Percentiles rank a stretch among this genome's conserved stretches.
Evolutionary conservation across 2,797 vertebrate species (phyloP).

Genomic region (Characodon lateralis): DNA sequence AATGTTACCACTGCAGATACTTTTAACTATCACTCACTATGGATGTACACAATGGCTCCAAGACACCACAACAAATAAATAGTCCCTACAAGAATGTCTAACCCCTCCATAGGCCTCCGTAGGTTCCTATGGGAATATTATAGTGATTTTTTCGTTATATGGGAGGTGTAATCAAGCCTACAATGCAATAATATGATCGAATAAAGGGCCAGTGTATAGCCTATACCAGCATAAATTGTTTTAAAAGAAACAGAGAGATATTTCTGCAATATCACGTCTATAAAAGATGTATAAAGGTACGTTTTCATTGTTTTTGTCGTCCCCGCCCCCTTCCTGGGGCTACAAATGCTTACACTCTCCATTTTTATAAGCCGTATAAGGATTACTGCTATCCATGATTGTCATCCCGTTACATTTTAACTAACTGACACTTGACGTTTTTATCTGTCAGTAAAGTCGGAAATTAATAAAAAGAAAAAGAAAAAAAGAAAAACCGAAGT

Average conservation of each 20-base stretch:
- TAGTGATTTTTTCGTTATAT: constrained; percentile 69
- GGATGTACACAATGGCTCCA: constrained; percentile 43
- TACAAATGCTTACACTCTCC: constrained; percentile 74
- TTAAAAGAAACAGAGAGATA: constrained; percentile 83
- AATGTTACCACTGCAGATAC: constrained; percentile 64
- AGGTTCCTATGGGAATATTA: constrained; percentile 70
- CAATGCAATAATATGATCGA: constrained; percentile 96
- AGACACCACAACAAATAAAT: constrained; percentile 35
- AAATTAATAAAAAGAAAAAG: constrained; percentile 28
- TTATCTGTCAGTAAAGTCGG: constrained; percentile 82
- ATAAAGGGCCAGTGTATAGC: constrained; percentile 95
- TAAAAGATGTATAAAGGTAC: constrained; percentile 86
- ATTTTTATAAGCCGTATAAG: constrained; percentile 64
- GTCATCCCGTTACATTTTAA: constrained; percentile 67
- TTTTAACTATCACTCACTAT: constrained; percentile 46
- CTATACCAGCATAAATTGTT: constrained; percentile 96
- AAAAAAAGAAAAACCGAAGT: constrained; percentile 81
- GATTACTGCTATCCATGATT: constrained; percentile 74
- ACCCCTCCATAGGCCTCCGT: constrained; percentile 46
- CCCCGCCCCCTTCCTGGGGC: constrained; percentile 51
- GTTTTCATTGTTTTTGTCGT: constrained; percentile 76
- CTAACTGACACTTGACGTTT: constrained; percentile 83
- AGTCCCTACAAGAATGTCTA: constrained; percentile 44
- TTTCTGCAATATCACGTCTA: constrained; percentile 95
- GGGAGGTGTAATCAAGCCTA: constrained; percentile 76